Conservation (phyloP, 2,797 vertebrate species). For the Siniperca scherzeri region DNA sequence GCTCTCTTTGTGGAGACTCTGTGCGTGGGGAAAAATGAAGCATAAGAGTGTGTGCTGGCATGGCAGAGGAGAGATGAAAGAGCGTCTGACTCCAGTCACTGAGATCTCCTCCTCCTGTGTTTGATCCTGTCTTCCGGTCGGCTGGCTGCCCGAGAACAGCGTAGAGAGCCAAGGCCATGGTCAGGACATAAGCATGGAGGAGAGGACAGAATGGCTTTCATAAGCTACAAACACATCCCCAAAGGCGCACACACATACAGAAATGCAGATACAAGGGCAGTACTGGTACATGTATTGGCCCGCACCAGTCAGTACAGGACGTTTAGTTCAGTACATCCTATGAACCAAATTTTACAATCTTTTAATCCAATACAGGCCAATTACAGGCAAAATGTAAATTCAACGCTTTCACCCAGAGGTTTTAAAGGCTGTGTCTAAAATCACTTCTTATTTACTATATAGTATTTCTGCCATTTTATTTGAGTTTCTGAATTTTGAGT, state of each 20-base stretch:
- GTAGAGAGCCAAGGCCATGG: constrained; percentile 56
- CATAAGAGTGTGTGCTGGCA: constrained; percentile 70
- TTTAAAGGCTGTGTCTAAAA: neutral
- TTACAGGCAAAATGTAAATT: neutral
- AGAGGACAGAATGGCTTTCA: constrained; percentile 70
- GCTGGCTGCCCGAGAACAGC: constrained; percentile 59
- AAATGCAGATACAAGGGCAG: neutral
- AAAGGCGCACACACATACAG: constrained; percentile 34
- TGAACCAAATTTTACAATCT: neutral
- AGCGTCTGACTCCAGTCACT: constrained; percentile 74
- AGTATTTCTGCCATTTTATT: neutral
- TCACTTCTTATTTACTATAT: neutral
- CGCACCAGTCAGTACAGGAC: neutral
- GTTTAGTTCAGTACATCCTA: neutral
- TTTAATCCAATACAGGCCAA: neutral
- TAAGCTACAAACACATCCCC: constrained; percentile 51
- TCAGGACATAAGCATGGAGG: constrained; percentile 73
- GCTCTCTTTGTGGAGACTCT: constrained; percentile 67
- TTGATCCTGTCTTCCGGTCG: constrained; percentile 78
- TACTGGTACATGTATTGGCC: neutral
- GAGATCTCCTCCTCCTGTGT: constrained; percentile 76
- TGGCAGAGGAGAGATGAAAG: constrained; percentile 79
- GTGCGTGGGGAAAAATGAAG: constrained; percentile 64
- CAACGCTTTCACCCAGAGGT: neutral
- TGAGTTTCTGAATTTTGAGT: neutral